Conservation (phyloP, 2,888 invertebrate species). For the Orthosia cruda region DNA sequence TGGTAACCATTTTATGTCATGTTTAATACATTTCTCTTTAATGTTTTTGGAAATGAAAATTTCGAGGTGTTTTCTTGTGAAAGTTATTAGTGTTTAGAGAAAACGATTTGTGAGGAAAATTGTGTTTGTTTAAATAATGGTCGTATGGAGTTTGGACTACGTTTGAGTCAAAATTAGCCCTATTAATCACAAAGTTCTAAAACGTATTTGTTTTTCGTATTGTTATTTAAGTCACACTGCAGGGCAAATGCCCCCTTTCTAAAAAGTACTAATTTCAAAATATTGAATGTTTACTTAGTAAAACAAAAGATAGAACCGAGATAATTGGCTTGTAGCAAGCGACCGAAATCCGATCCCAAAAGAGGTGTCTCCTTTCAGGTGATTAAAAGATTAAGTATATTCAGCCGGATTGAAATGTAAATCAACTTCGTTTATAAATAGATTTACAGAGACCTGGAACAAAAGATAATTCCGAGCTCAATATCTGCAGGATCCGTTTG, state of each 20-base stretch:
- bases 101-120: conserved; percentile 62
- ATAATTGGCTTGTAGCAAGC: conserved; percentile 36
- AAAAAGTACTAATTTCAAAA: conserved; percentile 3
- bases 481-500: conserved; percentile 52
- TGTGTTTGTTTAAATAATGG: conserved; percentile 53
- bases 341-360: conserved; percentile 38
- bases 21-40: conserved; percentile 66
- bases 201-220: not conserved
- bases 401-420: conserved; percentile 49
- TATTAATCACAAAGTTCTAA: conserved; percentile 32
- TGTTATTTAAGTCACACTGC: no score
- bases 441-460: conserved; percentile 47
- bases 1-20: conserved; percentile 65
- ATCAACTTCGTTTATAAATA: conserved; percentile 51
- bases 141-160: conserved; percentile 13
- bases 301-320: conserved; percentile 27
- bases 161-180: conserved; percentile 33
- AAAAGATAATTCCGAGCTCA: conserved; percentile 35
- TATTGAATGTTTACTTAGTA: conserved; percentile 4
- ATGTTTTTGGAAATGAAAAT: conserved; percentile 70
- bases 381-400: conserved; percentile 42
- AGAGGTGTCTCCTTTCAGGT: conserved; percentile 33
- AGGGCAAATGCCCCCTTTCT: no score
- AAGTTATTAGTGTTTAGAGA: conserved; percentile 62
- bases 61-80: conserved; percentile 51